Conservation (phyloP, 2,888 invertebrate genomes). For the Ochropacha duplaris region DNA sequence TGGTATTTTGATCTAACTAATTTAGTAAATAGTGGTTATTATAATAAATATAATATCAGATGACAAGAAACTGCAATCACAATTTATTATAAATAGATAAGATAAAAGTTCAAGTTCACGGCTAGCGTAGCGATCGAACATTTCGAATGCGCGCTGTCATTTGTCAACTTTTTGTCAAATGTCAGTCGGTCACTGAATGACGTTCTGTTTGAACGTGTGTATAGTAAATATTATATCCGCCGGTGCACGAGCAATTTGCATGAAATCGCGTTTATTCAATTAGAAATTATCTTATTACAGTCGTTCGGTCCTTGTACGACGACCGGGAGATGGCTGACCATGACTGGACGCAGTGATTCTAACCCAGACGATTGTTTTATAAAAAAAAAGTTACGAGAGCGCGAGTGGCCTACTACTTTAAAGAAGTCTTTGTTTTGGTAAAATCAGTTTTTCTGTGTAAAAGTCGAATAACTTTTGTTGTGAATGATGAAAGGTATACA, state of each 20-base stretch:
- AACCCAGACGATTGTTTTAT: conserved; percentile 42
- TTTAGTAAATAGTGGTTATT: not conserved
- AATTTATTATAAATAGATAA: conserved; percentile 14
- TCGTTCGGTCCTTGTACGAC: conserved; percentile 50
- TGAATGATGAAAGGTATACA: conserved; percentile 61
- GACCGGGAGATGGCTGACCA: conserved; percentile 51
- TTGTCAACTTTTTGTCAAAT: conserved; percentile 45
- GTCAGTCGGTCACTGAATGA: conserved; percentile 72
- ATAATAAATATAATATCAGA: not conserved
- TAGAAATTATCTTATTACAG: conserved; percentile 67
- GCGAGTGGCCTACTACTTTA: conserved; percentile 34
- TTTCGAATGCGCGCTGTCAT: conserved; percentile 60
- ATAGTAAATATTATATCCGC: conserved; percentile 37
- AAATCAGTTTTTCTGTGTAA: conserved; percentile 51
- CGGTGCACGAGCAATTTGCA: conserved; percentile 66
- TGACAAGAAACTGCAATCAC: conserved; percentile 9
- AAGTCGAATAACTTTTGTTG: conserved; percentile 42
- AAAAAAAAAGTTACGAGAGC: conserved; percentile 37
- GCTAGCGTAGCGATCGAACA: conserved; percentile 38
- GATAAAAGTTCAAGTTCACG: conserved; percentile 66
- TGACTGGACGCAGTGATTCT: conserved; percentile 53
- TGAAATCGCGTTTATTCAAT: conserved; percentile 76
- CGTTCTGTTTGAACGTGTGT: conserved; percentile 63
- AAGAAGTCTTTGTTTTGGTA: conserved; percentile 54
- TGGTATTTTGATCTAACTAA: conserved; percentile 5